A percentile compares a stretch with the other conserved stretches of the same genome.
Evolutionary conservation across 2,797 vertebrate genomes (phyloP).

Genomic region (Percopsis omiscomaycus): DNA sequence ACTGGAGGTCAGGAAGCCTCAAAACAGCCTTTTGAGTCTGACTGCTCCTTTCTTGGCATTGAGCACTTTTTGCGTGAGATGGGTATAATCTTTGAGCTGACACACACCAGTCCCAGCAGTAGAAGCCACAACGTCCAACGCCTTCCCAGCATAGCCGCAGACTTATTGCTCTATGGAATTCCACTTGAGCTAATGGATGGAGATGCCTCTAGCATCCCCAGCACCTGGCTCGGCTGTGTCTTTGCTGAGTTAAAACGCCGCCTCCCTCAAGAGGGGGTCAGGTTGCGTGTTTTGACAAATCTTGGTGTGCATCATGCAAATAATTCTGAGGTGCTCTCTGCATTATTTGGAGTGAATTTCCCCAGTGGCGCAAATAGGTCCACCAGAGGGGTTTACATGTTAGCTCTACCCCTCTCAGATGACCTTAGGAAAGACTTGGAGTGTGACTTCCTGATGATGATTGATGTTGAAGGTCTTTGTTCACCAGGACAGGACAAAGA

Average conservation of each 20-base stretch:
- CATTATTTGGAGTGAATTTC: conserved; percentile 77
- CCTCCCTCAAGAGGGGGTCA: conserved; percentile 62
- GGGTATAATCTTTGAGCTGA: conserved; percentile 81
- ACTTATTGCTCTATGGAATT: conserved; percentile 79
- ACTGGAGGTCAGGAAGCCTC: conserved; percentile 9
- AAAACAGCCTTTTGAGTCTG: conserved; percentile 21
- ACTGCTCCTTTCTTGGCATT: conserved; percentile 64
- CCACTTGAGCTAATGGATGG: conserved; percentile 84
- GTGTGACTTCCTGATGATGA: conserved; percentile 70
- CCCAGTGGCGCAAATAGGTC: conserved; percentile 56
- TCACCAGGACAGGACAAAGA: conserved; percentile 23
- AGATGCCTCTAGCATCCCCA: conserved; percentile 76
- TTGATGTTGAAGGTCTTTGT: conserved; percentile 71
- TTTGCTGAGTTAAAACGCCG: conserved; percentile 76
- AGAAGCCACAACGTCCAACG: conserved; percentile 65
- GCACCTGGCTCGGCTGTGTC: conserved; percentile 77
- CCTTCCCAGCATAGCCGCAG: conserved; percentile 76
- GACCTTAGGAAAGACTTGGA: conserved; percentile 69
- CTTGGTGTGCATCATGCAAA: conserved; percentile 62
- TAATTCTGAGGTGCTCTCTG: conserved; percentile 68
- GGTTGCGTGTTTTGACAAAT: conserved; percentile 73
- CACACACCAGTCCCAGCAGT: conserved; percentile 55
- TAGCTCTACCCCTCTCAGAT: conserved; percentile 57
- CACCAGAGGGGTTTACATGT: conserved; percentile 67
- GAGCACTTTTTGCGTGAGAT: conserved; percentile 86